Conservation (phyloP, 1,140 invertebrate genomes). For the Planococcus citri region DNA sequence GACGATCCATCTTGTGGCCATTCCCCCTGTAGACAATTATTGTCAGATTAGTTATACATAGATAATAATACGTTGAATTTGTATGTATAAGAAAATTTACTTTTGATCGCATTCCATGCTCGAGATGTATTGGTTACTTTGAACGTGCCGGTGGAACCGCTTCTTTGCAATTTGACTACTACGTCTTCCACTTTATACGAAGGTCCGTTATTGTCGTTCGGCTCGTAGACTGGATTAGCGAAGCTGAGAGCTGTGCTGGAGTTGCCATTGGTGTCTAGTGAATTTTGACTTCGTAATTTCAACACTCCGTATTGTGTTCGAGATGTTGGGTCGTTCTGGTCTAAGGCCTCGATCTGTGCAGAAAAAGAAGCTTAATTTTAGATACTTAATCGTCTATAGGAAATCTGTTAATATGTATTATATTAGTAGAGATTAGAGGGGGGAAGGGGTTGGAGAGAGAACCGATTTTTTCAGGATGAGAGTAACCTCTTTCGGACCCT, state of each 20-base stretch:
- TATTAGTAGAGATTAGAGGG: too few species aligned
- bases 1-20: conserved; percentile 56
- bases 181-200: conserved; percentile 53
- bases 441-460: too few species aligned
- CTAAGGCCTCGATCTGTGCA: conserved; percentile 42
- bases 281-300: conserved; percentile 37
- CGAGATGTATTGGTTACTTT: conserved; percentile 32
- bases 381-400: too few species aligned
- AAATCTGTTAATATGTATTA: too few species aligned
- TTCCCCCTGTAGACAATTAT: conserved; percentile 43
- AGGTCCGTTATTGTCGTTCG: conserved; percentile 39
- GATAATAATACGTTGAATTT: too few species aligned
- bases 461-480: too few species aligned
- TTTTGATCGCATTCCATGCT: conserved; percentile 47
- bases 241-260: conserved; percentile 40
- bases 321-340: conserved; percentile 36
- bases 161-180: conserved; percentile 23
- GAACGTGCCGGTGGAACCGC: conserved; percentile 30
- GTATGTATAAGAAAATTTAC: conserved; percentile 35
- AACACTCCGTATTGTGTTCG: conserved; percentile 45
- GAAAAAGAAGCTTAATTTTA: conserved; percentile 15
- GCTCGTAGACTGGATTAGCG: conserved; percentile 68
- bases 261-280: conserved; percentile 24
- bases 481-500: too few species aligned
- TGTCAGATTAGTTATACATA: background rate